These are phyloP conservation scores for Megalopta genalis DNA, from an alignment of 1,140 invertebrate species.

Conservation along the genomic window DNA sequence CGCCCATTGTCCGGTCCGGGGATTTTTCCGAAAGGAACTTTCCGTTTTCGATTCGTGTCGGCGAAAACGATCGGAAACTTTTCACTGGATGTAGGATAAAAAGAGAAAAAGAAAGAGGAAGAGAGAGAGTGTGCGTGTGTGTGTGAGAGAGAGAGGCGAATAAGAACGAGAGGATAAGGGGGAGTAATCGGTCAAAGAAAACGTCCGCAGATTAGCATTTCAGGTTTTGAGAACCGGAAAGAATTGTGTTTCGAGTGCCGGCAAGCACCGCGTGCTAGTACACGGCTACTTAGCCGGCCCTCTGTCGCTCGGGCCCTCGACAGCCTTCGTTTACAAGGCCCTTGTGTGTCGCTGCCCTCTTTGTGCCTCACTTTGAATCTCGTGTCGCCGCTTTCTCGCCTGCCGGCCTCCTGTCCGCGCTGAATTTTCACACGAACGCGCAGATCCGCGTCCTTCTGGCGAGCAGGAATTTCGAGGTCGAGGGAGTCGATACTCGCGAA, in stretches of 20 bases:
- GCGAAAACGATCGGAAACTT: constrained; percentile 34
- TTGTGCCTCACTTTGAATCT: constrained; percentile 30
- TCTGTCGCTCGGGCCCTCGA: constrained; percentile 25
- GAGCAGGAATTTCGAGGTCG: neutral
- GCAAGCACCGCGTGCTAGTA: neutral
- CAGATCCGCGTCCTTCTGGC: neutral
- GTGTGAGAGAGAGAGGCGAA: neutral
- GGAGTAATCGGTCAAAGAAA: constrained; percentile 41
- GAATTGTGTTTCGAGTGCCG: constrained; percentile 67
- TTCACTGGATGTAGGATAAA: neutral
- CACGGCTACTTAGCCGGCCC: constrained; percentile 38
- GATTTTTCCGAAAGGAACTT: constrained; percentile 62
- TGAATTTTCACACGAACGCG: neutral
- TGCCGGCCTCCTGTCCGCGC: neutral
- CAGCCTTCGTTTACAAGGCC: constrained; percentile 14
- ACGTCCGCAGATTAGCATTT: constrained; percentile 67
- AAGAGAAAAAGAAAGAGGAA: neutral
- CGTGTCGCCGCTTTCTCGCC: constrained; percentile 14
- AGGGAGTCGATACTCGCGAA: neutral
- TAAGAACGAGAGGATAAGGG: neutral
- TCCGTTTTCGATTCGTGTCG: constrained; percentile 26
- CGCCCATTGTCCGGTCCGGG: constrained; percentile 65
- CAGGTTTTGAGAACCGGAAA: constrained; percentile 57
- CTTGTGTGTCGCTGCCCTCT: constrained; percentile 13
- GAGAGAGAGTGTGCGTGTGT: neutral